phyloP scores from a whole-genome alignment of 2,113 vertebrate species.

The Chlorodrepanis virens region DNA sequence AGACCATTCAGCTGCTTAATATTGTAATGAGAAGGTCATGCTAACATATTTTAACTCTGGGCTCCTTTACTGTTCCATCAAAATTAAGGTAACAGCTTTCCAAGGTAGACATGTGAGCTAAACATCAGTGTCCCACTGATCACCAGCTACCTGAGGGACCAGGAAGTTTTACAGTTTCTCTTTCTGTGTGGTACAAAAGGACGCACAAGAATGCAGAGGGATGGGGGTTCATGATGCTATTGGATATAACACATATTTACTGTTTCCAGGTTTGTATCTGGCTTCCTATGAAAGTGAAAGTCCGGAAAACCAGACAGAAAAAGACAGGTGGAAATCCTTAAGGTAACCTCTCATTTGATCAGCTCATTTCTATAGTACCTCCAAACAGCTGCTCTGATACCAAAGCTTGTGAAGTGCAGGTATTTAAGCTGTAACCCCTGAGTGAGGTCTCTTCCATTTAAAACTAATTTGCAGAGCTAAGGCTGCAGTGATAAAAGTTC shows the following conservation, averaged over 20 bases:
- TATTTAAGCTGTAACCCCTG: background rate
- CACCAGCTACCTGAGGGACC: background rate
- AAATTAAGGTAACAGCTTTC: background rate
- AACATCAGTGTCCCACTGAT: background rate
- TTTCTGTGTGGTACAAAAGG: background rate
- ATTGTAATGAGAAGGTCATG: background rate
- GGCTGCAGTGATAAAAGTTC: background rate
- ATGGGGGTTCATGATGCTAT: background rate
- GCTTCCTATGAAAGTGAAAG: constrained; percentile 84
- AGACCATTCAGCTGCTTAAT: background rate
- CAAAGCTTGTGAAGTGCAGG: background rate
- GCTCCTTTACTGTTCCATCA: background rate
- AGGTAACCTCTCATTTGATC: constrained; percentile 59
- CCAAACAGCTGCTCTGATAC: background rate
- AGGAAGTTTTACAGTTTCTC: background rate
- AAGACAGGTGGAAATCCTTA: constrained; percentile 81
- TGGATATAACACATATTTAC: background rate
- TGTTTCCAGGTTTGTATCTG: constrained; percentile 76
- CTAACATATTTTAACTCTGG: background rate
- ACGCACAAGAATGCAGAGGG: background rate
- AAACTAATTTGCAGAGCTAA: background rate
- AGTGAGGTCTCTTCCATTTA: background rate
- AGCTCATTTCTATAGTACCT: background rate
- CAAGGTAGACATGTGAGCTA: background rate
- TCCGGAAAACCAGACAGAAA: constrained; percentile 81